Evolutionary conservation across 1,140 invertebrate genomes (phyloP), one percentile per base, ranked within the genome.

Genomic region (Phymorhynchus buccinoides): DNA sequence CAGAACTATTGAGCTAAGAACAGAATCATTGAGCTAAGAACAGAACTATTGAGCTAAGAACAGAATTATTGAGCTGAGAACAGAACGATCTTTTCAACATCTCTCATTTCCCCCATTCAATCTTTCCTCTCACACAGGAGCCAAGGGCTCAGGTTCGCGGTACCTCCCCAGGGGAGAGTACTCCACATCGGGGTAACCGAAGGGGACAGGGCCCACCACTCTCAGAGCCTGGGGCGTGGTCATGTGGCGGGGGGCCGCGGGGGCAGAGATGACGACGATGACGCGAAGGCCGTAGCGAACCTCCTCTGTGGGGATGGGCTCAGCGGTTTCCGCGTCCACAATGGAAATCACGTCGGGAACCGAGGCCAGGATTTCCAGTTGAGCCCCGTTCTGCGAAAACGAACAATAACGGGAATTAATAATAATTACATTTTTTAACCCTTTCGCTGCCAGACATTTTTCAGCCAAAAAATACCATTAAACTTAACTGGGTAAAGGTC

Each of bases 281-380:
- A 92, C 90, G 0, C 91, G 86, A 30, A 89, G 84, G 12, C 92
- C 92, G 78, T 91, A 93, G 56, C 89, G 83, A 0, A 92, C 82
- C 73, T 89, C 89, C 73, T 93, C 92, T 16, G 89, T 91, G 0
- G 88, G 83, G 35, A 92, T 88, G 3, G 92, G 90, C 80, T 92
- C 89, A 0, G 88, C 90, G 6, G 88, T 90, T 30, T 92, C 91
- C 1, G 88, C 82, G 62, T 92, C 91, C 39, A 93, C 79, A 27
- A 91, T 80, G 27, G 87, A 86, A 22, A 93, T 92, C 6, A 93
- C 84, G 80, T 93, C 92, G 37, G 92, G 92, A 16, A 88, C 88
- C 77, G 85, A 88, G 2, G 88, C 90, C 14, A 92, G 30, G 22
- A 89, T 84, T 22, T 87, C 22, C 2, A 68, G 77, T 16, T 62